A percentile compares a stretch with the other conserved stretches of the same genome.
These are phyloP conservation scores for Halisarca cf. caerulea DNA, from an alignment of 37 sponge, comb jelly and placozoan genomes.

Conservation along the genomic window DNA sequence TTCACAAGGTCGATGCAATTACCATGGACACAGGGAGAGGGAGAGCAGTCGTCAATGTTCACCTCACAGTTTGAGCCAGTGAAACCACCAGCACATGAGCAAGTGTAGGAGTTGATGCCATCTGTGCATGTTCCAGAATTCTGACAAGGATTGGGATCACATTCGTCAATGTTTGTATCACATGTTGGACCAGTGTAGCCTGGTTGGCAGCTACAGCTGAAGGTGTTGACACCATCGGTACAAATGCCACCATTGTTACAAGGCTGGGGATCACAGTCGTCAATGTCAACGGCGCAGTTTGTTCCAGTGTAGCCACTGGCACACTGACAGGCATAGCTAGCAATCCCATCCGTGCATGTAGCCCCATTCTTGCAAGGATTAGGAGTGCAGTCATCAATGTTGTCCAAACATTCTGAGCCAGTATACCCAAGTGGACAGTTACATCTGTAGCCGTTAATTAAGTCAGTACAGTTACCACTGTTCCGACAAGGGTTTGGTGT, in stretches of 20 bases:
- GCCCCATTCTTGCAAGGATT: conserved; percentile 42
- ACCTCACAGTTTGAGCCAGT: conserved; percentile 25
- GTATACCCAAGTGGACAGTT: conserved; percentile 18
- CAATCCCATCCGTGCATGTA: conserved; percentile 6
- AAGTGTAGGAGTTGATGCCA: conserved; percentile 14
- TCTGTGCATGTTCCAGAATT: conserved; percentile 39
- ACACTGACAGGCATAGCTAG: conserved; percentile 24
- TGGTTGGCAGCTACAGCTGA: background rate
- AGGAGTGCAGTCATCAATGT: conserved; percentile 30
- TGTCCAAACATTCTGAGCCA: conserved; percentile 22
- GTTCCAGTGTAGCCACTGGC: conserved; percentile 29
- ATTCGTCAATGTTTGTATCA: conserved; percentile 36
- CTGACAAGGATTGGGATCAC: conserved; percentile 36
- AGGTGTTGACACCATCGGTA: conserved; percentile 24
- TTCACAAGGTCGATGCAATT: conserved; percentile 5
- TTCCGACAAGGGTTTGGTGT: conserved; percentile 36
- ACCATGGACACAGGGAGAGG: conserved; percentile 29
- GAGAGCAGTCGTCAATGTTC: conserved; percentile 36
- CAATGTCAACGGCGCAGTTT: conserved; percentile 23
- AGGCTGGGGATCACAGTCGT: conserved; percentile 19
- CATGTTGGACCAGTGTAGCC: conserved; percentile 8
- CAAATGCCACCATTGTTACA: conserved; percentile 39
- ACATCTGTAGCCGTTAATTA: conserved; percentile 10
- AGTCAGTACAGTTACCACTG: conserved; percentile 26
- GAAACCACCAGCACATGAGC: conserved; percentile 25